phyloP scores from a whole-genome alignment of 2,113 vertebrate genomes.

The Motacilla tschutschensis region DNA sequence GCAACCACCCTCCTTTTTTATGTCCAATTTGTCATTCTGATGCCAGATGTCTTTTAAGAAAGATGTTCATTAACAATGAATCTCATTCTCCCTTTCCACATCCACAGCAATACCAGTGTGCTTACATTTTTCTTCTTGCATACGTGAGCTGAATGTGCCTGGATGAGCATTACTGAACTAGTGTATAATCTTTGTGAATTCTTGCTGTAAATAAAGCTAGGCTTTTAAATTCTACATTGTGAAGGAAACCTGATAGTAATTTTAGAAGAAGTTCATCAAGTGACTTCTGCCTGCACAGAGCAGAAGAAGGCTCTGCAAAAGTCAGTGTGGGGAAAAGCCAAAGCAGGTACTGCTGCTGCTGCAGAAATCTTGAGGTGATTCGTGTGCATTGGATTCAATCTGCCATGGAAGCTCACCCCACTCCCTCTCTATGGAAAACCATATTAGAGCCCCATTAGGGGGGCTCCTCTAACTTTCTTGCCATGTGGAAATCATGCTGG shows the following conservation, averaged over 20 bases:
- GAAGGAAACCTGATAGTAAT: not conserved
- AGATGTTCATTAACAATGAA: not conserved
- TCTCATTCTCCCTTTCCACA: not conserved
- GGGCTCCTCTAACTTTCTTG: not conserved
- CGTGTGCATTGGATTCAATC: rapidly evolving
- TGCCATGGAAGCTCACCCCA: not conserved
- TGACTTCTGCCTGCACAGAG: not conserved
- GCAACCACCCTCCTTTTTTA: not conserved
- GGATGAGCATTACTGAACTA: not conserved
- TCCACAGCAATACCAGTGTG: not conserved
- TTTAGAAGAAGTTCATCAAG: not conserved
- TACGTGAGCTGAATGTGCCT: not conserved
- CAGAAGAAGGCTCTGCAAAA: not conserved
- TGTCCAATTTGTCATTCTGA: not conserved
- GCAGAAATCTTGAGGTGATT: not conserved
- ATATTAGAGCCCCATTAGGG: not conserved
- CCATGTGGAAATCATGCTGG: not conserved
- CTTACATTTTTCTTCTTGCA: not conserved
- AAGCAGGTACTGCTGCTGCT: not conserved
- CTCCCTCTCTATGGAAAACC: not conserved
- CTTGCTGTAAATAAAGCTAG: not conserved
- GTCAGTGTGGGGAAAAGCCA: not conserved
- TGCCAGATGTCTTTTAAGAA: not conserved
- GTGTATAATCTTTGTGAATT: not conserved
- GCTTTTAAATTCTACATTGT: not conserved